Base-by-base conservation (phyloP, 2,113 vertebrate species). In the Pogona vitticeps region DNA sequence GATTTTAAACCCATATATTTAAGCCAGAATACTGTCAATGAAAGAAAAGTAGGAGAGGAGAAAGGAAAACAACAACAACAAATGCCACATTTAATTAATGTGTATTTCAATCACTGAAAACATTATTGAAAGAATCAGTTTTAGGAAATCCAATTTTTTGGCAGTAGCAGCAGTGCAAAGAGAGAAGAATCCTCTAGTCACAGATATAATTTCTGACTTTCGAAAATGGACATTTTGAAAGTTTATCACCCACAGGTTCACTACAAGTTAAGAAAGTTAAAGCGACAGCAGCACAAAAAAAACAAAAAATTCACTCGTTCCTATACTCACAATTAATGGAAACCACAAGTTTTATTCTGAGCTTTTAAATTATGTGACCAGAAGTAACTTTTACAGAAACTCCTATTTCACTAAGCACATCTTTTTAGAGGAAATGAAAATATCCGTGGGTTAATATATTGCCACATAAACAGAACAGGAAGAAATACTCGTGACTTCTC, bases 211-310 rank as follows among this genome's bases (percentile, higher is more conserved):
- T 83, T 95, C 92, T 94, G 82, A 88, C 90, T 95, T 92, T 87
- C 8, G 78, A 90, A 94, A 93, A 91, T 77, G 79, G 92, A 82
- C 93, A 93, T 38, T 71, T 67, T 86, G 84, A 96, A 86, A 94
- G 87, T 81, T 94, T 90, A 92, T 77, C 94, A 92, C 90, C 94
- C 96, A 94, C 26, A 95, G 93, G 92, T 94, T 96, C 94, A 96
- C 96, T 96, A 95, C 86, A 95, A 94, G 93, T 94, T 96, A 97
- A 97, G 97, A 96, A 97, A 96, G 92, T 58, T 75, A 87, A 80
- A 84, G 89, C 84, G 73, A 81, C 80, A 93, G 93, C 87, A 9
- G 89, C 92, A 95, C 46, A 93, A 93, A 87, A 9, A 89, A 92
- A 95, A 31, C 46, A 84, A 72, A 28, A 61, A 71, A 3, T 18